A percentile compares a stretch with the other conserved stretches of the same genome.
phyloP scores from a whole-genome alignment of 2,113 vertebrate genomes.

The Physeter macrocephalus region DNA sequence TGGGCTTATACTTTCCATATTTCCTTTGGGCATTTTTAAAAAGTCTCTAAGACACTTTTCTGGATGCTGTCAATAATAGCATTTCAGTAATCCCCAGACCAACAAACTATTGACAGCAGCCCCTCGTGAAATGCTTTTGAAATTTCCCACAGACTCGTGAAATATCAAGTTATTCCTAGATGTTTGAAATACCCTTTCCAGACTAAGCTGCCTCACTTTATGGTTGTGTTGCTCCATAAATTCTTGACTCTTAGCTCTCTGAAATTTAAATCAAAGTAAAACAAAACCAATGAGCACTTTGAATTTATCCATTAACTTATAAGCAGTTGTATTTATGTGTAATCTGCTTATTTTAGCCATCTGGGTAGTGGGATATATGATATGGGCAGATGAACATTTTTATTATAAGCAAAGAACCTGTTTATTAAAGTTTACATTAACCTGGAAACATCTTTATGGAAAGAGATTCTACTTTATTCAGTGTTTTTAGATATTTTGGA shows the following conservation, averaged over 20 bases:
- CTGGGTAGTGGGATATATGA: neutral
- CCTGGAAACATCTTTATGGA: neutral
- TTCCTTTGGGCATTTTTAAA: neutral
- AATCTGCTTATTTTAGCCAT: neutral
- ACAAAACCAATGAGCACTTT: neutral
- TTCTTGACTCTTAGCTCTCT: constrained; percentile 9
- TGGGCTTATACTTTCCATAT: neutral
- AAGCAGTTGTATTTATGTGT: neutral
- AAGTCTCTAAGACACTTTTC: neutral
- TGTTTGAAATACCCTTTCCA: neutral
- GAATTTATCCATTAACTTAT: constrained; percentile 11
- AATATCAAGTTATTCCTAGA: neutral
- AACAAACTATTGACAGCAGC: neutral
- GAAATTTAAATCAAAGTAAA: constrained; percentile 41
- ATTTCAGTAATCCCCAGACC: neutral
- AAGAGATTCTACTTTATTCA: neutral
- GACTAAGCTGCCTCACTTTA: neutral
- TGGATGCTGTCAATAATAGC: neutral
- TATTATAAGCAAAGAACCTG: neutral
- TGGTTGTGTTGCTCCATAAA: neutral
- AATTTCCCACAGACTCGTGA: neutral
- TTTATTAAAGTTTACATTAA: neutral
- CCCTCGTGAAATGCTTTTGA: constrained; percentile 16
- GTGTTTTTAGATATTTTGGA: constrained; percentile 14
- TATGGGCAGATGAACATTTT: neutral